Percentiles rank a stretch among this genome's conserved stretches.
These are phyloP conservation scores for Osmerus eperlanus DNA, from an alignment of 2,113 vertebrate genomes.

Conservation along the genomic window DNA sequence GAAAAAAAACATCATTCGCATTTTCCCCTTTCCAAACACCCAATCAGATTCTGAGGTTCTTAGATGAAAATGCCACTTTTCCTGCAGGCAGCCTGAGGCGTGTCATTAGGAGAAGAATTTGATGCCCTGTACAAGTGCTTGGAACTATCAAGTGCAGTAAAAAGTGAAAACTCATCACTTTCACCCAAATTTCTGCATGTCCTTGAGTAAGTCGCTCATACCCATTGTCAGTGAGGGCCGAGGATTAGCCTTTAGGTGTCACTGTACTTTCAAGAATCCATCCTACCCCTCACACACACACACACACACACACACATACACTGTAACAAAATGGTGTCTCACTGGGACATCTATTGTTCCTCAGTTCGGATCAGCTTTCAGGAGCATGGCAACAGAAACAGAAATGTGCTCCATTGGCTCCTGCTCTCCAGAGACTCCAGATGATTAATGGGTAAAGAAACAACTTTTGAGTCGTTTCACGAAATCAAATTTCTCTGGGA, in stretches of 20 bases:
- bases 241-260: constrained; percentile 96
- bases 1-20: constrained; percentile 30
- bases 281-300: constrained; percentile 39
- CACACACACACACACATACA: constrained; percentile 30
- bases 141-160: constrained; percentile 90
- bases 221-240: constrained; percentile 64
- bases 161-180: constrained; percentile 95
- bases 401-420: constrained; percentile 46
- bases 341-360: constrained; percentile 60
- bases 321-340: constrained; percentile 69
- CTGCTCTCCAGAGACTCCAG: constrained; percentile 44
- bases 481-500: constrained; percentile 58
- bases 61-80: constrained; percentile 95
- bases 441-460: constrained; percentile 65
- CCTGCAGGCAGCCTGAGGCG: constrained; percentile 92
- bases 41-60: constrained; percentile 72
- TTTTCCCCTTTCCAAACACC: constrained; percentile 42
- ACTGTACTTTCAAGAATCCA: constrained; percentile 94
- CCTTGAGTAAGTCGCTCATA: constrained; percentile 82
- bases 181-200: constrained; percentile 78
- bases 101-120: constrained; percentile 96
- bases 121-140: constrained; percentile 87
- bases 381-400: constrained; percentile 45
- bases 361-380: constrained; percentile 52
- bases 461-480: constrained; percentile 57